Evolutionary conservation across 2,797 vertebrate genomes (phyloP), one percentile per base, ranked within the genome.

Genomic region (Hyperoplus immaculatus): DNA sequence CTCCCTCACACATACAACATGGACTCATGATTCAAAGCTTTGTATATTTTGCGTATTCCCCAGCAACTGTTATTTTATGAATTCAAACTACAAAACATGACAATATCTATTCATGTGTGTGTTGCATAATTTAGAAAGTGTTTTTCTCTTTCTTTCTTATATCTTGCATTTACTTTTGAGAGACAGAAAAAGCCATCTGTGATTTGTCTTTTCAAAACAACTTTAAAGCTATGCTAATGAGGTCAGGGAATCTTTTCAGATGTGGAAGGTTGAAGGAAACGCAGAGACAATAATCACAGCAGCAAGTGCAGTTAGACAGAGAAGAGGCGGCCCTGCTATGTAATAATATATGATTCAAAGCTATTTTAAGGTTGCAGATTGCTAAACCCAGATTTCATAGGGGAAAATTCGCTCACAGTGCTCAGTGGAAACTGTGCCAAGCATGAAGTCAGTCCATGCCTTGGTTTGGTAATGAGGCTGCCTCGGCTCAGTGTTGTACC

Each of bases 321-420:
- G 81, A 79, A 78, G 72, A 79, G 73, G 69, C 77, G 83, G 64
- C 61, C 77, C 84, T 73, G 77, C 74, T 78, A 75, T 87, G 88
- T 83, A 94, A 94, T 93, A 94, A 94, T 94, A 88, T 73, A 94
- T 93, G 91, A 93, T 90, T 92, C 81, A 74, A 87, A 87, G 86
- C 91, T 94, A 93, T 94, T 95, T 95, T 92, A 90, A 89, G 92
- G 83, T 58, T 56, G 79, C 50, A 49, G 75, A 81, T 75, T 83
- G 77, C 83, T 89, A 89, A 92, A 90, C 83, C 88, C 84, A 87
- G 83, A 88, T 90, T 90, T 89, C 85, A 89, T 88, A 85, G 64
- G 88, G 93, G 91, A 87, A 92, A 86, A 89, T 86, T 89, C 43
- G 29, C 87, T 86, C 76, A 87, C 60, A 83, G 78, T 74, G 57